Evolutionary conservation across 2,797 vertebrate species (phyloP), one percentile per base, ranked within the genome.

Genomic region (Rachycentron canadum): DNA sequence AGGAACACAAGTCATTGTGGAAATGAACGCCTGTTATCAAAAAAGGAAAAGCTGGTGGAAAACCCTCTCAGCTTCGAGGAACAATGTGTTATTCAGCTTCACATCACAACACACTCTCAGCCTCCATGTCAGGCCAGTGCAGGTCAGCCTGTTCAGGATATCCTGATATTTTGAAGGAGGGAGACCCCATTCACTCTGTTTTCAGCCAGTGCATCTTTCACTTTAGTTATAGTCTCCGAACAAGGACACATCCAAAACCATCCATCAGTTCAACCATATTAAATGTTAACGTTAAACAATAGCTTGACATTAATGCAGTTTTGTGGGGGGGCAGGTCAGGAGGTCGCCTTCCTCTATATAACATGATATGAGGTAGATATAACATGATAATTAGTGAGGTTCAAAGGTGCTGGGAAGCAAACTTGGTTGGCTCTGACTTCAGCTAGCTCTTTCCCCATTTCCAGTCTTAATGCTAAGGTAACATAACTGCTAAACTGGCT

Each of bases 51-150:
- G 60, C 63, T 76, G 55, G 59, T 76, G 81, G 82, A 88, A 86
- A 90, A 60, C 65, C 68, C 77, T 80, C 47, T 68, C 47, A 43
- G 26, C 66, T 32, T 7, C 4, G 28, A 74, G 40, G 52, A 86
- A 88, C 85, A 89, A 88, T 90, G 84, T 81, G 67, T 66, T 53
- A 88, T 90, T 89, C 60, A 88, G 47, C 52, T 59, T 69, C 26
- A 73, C 53, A 56, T 81, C 72, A 69, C 71, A 84, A 52, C 77
- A 63, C 10, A 58, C 67, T 50, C 76, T 75, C 69, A 47, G 43
- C 59, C 73, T 77, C 55, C 17, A 3, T 12, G n/a, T 64, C 81
- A 75, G 81, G 66, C 78, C 73, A 57, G 28, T 26, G 7, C 5
- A 34, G 64, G 23, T 65, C 76, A 45, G 30, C 50, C 85, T 49